Base-by-base conservation (phyloP, 2,888 invertebrate species). In the Mythimna loreyi region DNA sequence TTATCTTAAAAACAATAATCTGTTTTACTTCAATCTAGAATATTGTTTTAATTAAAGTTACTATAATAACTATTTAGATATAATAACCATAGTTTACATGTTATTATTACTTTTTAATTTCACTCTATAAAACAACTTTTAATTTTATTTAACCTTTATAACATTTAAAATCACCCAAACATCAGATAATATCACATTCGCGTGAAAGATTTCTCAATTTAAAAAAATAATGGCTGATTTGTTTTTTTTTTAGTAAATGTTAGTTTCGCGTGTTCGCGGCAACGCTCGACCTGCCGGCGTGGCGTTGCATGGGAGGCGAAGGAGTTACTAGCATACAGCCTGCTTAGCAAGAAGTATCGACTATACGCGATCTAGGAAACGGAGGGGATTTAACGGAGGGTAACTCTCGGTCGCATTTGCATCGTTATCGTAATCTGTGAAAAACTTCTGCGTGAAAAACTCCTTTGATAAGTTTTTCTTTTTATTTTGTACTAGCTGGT, bases 331-430 rank as follows among this genome's bases (percentile, higher is more conserved):
- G 57, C 57, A 55, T 52, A 61, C 67, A 55, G 74, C 70, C 67
- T 52, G 59, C 40, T n/a, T n/a, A 30, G 40, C 50, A 72, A 72
- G 67, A 67, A 67, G 43, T 83, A 83, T 83, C 83, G 83, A 83
- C 81, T 83, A 83, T 75, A 83, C 74, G 78, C 60, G 69, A 66
- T 76, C 83, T 83, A 72, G 83, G 85, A 83, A 43, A 83, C 83
- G 75, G 72, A 57, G 30, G 71, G 77, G 81, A 62, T n/a, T 45
- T 21, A 4, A 16, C 40, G 16, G 40, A 19, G 19, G 40, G 40
- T 40, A 40, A 19, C 40, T 40, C 40, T 40, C 40, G 16, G 11
- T 36, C 0, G 40, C 40, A 40, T 40, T 40, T 40, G 40, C 40
- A 40, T 40, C 40, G 40, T 11, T 4, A 4, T 40, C 16, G 16